These are phyloP conservation scores for Mythimna lalbum DNA, from an alignment of 2,888 invertebrate genomes.

Conservation along the genomic window DNA sequence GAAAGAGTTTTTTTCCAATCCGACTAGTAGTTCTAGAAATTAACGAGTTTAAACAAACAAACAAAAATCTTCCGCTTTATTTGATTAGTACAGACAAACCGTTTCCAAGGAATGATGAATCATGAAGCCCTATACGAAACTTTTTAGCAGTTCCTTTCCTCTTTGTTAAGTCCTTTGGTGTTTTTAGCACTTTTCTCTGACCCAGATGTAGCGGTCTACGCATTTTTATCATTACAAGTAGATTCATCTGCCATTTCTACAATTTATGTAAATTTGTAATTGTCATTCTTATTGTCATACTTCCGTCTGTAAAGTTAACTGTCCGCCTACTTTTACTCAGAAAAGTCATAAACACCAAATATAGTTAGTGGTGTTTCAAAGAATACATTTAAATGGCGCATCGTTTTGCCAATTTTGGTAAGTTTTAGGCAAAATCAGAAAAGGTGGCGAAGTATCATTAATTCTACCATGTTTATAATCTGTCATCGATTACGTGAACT, in stretches of 20 bases:
- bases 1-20: too few species aligned
- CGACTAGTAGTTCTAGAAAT: too few species aligned
- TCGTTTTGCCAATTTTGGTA: slow-evolving; percentile 4
- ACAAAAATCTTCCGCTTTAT: too few species aligned
- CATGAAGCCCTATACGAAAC: background rate
- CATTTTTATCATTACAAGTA: slow-evolving; percentile 17
- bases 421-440: background rate
- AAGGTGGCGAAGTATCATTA: slow-evolving; percentile 13
- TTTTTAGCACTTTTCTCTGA: slow-evolving; percentile 7
- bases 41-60: too few species aligned
- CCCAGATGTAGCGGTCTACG: background rate
- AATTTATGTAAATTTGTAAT: slow-evolving; percentile 39
- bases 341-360: slow-evolving; percentile 38
- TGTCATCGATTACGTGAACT: slow-evolving; percentile 11
- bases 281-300: slow-evolving; percentile 36
- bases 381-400: slow-evolving; percentile 1
- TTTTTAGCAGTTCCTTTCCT: background rate
- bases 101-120: background rate
- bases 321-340: slow-evolving; percentile 41
- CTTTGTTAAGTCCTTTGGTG: background rate
- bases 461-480: slow-evolving; percentile 4
- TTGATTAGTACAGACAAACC: background rate
- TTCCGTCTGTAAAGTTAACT: slow-evolving; percentile 32
- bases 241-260: slow-evolving; percentile 12
- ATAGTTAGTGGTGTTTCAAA: slow-evolving; percentile 21